These are phyloP conservation scores for Melinaea marsaeus DNA, from an alignment of 2,888 invertebrate genomes.

Conservation along the genomic window DNA sequence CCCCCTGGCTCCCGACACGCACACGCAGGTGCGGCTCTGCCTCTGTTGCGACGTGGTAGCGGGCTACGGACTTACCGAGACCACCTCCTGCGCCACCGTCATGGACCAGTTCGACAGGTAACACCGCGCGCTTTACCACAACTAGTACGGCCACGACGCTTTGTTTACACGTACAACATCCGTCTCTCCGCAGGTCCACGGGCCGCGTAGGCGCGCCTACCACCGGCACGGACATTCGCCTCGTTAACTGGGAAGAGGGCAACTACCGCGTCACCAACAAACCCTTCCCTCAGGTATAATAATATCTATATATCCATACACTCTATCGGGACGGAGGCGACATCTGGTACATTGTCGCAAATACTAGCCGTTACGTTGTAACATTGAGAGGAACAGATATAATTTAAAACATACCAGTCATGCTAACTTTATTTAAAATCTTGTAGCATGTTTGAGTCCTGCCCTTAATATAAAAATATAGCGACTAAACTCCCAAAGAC, in stretches of 20 bases:
- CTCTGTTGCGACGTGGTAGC: conserved; percentile 93
- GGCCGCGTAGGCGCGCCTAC: conserved; percentile 95
- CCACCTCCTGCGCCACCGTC: conserved; percentile 93
- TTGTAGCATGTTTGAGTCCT: no score
- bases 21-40: conserved; percentile 89
- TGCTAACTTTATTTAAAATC: no score
- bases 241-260: conserved; percentile 97
- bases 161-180: no score
- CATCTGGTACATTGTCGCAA: no score
- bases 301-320: no score
- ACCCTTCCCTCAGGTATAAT: conserved; percentile 64
- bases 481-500: no score
- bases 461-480: no score
- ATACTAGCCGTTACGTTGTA: no score
- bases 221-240: conserved; percentile 88
- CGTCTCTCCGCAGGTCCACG: conserved; percentile 65
- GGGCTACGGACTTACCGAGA: conserved; percentile 98
- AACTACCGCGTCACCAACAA: conserved; percentile 92
- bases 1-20: conserved; percentile 96
- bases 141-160: no score
- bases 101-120: conserved; percentile 82
- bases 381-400: no score
- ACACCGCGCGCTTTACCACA: background rate
- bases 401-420: no score
- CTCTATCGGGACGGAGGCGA: no score